phyloP scores from a whole-genome alignment of 2,888 invertebrate genomes.

The Nycteola revayana region DNA sequence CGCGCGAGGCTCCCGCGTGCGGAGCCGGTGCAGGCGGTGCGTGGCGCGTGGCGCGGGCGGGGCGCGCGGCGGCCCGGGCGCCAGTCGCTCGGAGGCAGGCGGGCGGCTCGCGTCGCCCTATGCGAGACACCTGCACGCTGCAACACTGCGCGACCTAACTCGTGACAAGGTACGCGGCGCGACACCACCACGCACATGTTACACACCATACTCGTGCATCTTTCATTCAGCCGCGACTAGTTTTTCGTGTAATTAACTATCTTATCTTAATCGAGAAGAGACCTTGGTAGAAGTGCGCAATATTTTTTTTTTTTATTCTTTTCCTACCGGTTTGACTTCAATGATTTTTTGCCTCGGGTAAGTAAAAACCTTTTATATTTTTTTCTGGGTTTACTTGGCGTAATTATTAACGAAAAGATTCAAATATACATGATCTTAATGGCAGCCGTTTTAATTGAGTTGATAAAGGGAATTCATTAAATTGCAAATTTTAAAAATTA shows the following conservation, averaged over 20 bases:
- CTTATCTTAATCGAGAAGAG: constrained; percentile 24
- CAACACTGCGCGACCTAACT: constrained; percentile 60
- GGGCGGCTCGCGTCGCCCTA: constrained; percentile 70
- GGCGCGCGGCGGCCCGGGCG: constrained; percentile 70
- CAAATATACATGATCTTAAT: constrained; percentile 34
- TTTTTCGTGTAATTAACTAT: constrained; percentile 35
- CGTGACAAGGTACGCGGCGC: constrained; percentile 56
- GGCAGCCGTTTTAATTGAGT: constrained; percentile 28
- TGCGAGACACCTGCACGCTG: constrained; percentile 54
- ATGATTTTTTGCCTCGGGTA: constrained; percentile 14
- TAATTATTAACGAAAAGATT: too few relatives aligned
- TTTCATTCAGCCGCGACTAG: constrained; percentile 59
- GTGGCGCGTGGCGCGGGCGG: constrained; percentile 49
- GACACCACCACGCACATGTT: constrained; percentile 44
- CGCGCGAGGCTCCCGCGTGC: constrained; percentile 44
- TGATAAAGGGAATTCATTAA: too few relatives aligned
- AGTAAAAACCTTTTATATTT: constrained; percentile 23
- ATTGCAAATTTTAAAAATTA: too few relatives aligned
- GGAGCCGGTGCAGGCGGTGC: constrained; percentile 57
- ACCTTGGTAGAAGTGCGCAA: constrained; percentile 21
- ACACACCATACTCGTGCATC: constrained; percentile 47
- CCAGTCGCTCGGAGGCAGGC: constrained; percentile 75
- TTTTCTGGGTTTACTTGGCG: constrained; percentile 14
- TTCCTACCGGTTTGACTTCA: neutral
- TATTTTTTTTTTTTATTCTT: constrained; percentile 26